Conservation (phyloP, 2,888 invertebrate species). For the Parnassius orleans region DNA sequence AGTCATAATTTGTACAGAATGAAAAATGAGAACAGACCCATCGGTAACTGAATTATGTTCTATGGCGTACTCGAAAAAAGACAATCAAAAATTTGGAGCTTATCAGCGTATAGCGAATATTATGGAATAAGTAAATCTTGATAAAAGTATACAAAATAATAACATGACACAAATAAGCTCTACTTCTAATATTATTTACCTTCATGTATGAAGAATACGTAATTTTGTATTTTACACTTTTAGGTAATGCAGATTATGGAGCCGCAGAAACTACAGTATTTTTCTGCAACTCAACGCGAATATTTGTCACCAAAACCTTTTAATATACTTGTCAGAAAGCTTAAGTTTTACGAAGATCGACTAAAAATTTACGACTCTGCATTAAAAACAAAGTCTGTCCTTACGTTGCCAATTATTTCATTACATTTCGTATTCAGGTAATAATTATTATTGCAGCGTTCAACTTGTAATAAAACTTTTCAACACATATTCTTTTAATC, state of each 20-base stretch:
- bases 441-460: background rate
- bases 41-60: too few relatives aligned
- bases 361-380: slow-evolving; percentile 9
- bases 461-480: background rate
- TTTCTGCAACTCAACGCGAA: slow-evolving; percentile 55
- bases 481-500: background rate
- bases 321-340: slow-evolving; percentile 57
- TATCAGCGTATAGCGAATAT: too few relatives aligned
- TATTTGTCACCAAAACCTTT: slow-evolving; percentile 51
- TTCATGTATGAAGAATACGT: too few relatives aligned
- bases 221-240: slow-evolving; percentile 5
- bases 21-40: too few relatives aligned
- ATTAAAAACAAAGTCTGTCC: slow-evolving; percentile 1
- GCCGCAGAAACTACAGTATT: slow-evolving; percentile 44
- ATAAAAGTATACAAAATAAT: too few relatives aligned
- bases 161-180: too few relatives aligned
- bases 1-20: too few relatives aligned
- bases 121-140: too few relatives aligned
- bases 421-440: slow-evolving; percentile 19
- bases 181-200: too few relatives aligned
- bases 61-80: too few relatives aligned
- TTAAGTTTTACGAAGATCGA: slow-evolving; percentile 44
- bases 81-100: too few relatives aligned
- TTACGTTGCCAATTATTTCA: slow-evolving; percentile 11
- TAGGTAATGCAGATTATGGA: slow-evolving; percentile 65